Evolutionary conservation across 2,113 vertebrate genomes (phyloP).

Genomic region (Callipepla californica): DNA sequence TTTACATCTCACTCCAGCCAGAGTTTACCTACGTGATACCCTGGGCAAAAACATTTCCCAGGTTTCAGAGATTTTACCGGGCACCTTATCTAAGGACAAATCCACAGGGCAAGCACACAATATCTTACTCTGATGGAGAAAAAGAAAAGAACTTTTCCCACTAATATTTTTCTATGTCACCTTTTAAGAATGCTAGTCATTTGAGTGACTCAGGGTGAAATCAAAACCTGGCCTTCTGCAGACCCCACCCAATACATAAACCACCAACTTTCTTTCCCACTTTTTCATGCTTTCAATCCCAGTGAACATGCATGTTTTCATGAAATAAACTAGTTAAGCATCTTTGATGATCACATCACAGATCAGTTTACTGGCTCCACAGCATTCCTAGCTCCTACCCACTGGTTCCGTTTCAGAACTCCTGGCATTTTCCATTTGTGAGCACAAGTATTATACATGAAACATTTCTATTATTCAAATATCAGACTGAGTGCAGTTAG

Average conservation of each 20-base stretch:
- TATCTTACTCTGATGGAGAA: background rate
- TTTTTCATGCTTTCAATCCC: background rate
- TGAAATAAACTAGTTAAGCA: constrained; percentile 9
- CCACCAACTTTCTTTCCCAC: constrained; percentile 14
- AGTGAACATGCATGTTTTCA: background rate
- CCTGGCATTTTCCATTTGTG: background rate
- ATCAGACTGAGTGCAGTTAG: background rate
- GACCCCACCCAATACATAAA: constrained; percentile 12
- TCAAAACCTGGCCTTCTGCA: constrained; percentile 15
- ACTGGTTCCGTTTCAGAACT: background rate
- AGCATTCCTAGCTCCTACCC: background rate
- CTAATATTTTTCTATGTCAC: background rate
- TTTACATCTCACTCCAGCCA: background rate
- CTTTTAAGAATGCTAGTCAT: constrained; percentile 2
- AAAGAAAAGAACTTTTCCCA: background rate
- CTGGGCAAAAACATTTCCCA: background rate
- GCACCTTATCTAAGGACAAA: background rate
- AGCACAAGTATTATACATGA: background rate
- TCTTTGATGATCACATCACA: background rate
- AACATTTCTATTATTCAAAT: background rate
- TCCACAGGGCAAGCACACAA: accelerated
- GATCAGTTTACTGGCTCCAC: background rate
- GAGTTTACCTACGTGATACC: background rate
- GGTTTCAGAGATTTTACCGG: background rate
- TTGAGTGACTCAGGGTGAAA: constrained; percentile 30